Percentiles rank a stretch among this genome's conserved stretches.
Conservation (phyloP, 2,888 invertebrate genomes). For the Lasioglossum zephyrum region DNA sequence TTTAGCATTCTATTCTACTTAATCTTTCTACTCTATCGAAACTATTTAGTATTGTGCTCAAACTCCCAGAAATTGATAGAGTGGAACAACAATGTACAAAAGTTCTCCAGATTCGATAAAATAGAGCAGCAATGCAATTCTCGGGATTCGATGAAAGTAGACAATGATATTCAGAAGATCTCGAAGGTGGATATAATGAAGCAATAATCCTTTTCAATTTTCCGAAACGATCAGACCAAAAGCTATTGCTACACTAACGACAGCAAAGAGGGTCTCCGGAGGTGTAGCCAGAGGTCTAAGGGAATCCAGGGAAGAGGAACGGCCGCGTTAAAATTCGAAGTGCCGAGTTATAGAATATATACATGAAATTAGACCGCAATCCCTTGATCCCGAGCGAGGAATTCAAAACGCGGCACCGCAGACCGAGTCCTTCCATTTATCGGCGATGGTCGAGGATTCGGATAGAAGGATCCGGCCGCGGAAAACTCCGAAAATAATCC, state of each 20-base stretch:
- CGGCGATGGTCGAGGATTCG: conserved; percentile 1
- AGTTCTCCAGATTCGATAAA: not conserved
- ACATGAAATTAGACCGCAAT: conserved; percentile 52
- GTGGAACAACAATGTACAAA: not conserved
- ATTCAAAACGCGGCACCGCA: conserved; percentile 11
- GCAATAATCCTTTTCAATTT: not conserved
- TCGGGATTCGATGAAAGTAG: not conserved
- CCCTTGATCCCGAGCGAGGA: conserved; percentile 31
- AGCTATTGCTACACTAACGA: not conserved
- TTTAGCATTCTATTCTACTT: too few relatives aligned
- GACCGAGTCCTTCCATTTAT: conserved; percentile 34
- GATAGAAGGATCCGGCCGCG: not conserved
- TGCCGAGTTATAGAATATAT: conserved; percentile 47
- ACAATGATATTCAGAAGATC: not conserved
- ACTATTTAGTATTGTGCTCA: not conserved
- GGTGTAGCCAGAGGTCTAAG: conserved; percentile 16
- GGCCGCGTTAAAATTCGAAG: conserved; percentile 43
- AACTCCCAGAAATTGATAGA: not conserved
- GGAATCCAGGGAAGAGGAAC: conserved; percentile 39
- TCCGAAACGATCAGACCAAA: not conserved
- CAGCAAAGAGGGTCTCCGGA: not conserved
- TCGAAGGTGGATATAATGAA: not conserved
- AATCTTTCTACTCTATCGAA: not conserved
- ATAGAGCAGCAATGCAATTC: not conserved
- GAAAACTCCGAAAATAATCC: conserved; percentile 8